Base-by-base conservation (phyloP, 1,140 invertebrate species). In the Diprion similis region DNA sequence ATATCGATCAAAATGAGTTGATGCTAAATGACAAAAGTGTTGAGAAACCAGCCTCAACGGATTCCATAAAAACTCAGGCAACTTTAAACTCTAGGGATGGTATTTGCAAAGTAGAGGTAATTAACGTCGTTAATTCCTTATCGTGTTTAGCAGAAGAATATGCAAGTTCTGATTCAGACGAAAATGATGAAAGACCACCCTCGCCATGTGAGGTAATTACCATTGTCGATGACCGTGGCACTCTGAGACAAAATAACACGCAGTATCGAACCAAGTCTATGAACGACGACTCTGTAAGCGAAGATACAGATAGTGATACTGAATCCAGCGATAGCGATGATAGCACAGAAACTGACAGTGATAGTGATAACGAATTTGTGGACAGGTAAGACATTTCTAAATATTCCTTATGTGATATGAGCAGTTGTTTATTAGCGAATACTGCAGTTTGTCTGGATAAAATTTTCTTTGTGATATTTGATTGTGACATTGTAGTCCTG, bases 91-190 rank as follows among this genome's bases (percentile, higher is more conserved):
- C 24, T 8, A 13, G 51, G 51, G 51, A 13, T 59, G 51, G 51
- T 59, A 4, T 17, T 8, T 59, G 6, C 51, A 10, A 59, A 59
- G 51, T 17, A 17, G 51, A 59, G 51, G n/a, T 59, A 59, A 59
- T 6, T 6, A 59, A 59, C 51, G 51, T 17, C 0, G 51, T 17
- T 8, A 59, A 17, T 59, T 59, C 51, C 51, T 17, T 59, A 17
- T 59, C 51, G 11, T 59, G 9, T 59, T 59, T 78, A 68, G 78
- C 78, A 10, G n/a, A 67, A 65, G 70, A 73, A 47, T 78, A 78
- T 73, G 71, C 77, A 67, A 77, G 68, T 73, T 77, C 76, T 11
- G 76, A 77, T 71, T 68, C 66, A 3, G 81, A 81, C 7, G 64
- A 66, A 59, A 77, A 78, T 47, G 77, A 79, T 59, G 71, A 64